Base-by-base conservation (phyloP, 2,113 vertebrate genomes). In the Colossoma macropomum region DNA sequence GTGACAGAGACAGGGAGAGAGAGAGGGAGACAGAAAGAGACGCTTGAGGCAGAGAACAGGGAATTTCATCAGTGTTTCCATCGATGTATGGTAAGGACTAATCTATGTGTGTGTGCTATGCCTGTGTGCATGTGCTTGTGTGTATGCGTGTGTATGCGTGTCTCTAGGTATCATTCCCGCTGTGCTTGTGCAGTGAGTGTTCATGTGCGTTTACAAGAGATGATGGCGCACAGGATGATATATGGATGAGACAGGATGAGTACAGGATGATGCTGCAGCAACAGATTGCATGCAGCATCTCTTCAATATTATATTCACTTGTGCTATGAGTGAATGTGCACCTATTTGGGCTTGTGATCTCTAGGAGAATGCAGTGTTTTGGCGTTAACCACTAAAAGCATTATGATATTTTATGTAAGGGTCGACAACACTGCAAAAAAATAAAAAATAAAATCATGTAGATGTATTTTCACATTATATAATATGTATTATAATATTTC, bases 71-170 rank as follows among this genome's bases (percentile, higher is more conserved):
- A 75, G 81, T 68, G 54, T 71, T 77, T 84, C 79, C 81, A 86
- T 86, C 82, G 62, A 88, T 88, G 87, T 88, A 88, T 69, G 87
- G 87, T 88, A 88, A 88, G 87, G 75, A 69, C 50, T 48, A 56
- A 48, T 62, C 54, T 75, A 63, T 54, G 21, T 72, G 41, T 75
- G 73, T 75, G 73, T 56, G 17, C 27, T 28, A 4, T 75, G 74
- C 15, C 2, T 30, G 0, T 28, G 34, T 41, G 76, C 48, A 50
- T 66, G 12, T 77, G 27, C 21, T 11, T 81, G 27, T 68, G 56
- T 65, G 34, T 77, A 16, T 75, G n/a, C 12, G 70, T 79, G 32
- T 79, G 12, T 62, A 50, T 74, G 25, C 38, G 32, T 76, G 5
- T 8, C 28, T 41, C 7, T 50, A 4, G 10, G 63, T 38, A 21